Conservation (phyloP, 2,888 invertebrate species). For the Sialis fuliginosa region DNA sequence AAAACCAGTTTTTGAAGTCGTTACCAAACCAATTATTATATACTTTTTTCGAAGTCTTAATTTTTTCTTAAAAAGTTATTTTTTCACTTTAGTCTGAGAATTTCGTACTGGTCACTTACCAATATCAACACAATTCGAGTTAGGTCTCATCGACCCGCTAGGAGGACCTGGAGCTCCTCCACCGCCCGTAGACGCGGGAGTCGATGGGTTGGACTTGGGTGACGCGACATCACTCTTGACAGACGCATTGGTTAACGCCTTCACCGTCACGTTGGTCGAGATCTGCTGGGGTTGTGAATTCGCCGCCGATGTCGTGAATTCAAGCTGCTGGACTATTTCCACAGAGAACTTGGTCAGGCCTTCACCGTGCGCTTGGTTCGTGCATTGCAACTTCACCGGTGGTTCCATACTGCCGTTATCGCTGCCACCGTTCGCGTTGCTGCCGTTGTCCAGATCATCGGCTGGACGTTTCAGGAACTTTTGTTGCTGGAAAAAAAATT, state of each 20-base stretch:
- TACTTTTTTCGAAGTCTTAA: too few species aligned
- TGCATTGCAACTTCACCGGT: constrained; percentile 55
- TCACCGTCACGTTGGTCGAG: constrained; percentile 82
- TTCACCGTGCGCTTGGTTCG: constrained; percentile 23
- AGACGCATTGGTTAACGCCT: constrained; percentile 53
- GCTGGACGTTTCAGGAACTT: constrained; percentile 62
- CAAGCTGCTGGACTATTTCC: constrained; percentile 80
- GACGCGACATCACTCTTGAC: constrained; percentile 39
- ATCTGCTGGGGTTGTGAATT: constrained; percentile 80
- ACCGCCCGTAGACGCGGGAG: constrained; percentile 16
- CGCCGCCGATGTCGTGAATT: constrained; percentile 75
- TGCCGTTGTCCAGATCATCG: constrained; percentile 41
- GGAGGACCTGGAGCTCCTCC: constrained; percentile 13
- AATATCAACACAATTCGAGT: constrained; percentile 29
- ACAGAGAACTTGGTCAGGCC: constrained; percentile 63
- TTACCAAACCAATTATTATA: too few species aligned
- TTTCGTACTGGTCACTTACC: too few species aligned
- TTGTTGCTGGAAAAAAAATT: constrained; percentile 48
- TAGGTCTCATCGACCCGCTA: constrained; percentile 19
- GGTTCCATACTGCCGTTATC: constrained; percentile 43
- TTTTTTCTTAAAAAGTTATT: too few species aligned
- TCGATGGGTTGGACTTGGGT: constrained; percentile 30
- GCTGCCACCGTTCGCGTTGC: constrained; percentile 24
- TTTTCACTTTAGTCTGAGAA: too few species aligned
- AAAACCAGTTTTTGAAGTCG: too few species aligned